These are phyloP conservation scores for Sarcophaga peregrina DNA, from an alignment of 1,140 invertebrate species.

Conservation along the genomic window DNA sequence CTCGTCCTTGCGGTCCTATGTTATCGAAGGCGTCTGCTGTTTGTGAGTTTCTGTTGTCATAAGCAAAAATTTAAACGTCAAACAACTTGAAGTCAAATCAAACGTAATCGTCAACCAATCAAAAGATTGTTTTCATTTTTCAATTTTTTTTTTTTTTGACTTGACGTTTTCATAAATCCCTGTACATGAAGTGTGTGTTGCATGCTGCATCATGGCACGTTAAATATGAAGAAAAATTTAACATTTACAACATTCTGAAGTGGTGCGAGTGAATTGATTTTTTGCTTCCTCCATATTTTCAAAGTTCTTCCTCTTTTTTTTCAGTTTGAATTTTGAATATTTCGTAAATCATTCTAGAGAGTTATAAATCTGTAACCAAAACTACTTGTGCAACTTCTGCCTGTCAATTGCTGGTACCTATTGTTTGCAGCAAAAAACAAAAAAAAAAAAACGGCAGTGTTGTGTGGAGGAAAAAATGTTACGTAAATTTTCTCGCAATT, in stretches of 20 bases:
- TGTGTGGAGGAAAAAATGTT: neutral
- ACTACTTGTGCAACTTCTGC: neutral
- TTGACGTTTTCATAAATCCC: neutral
- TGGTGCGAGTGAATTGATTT: no score
- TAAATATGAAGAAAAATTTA: constrained; percentile 8
- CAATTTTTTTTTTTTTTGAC: neutral
- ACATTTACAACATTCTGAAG: constrained; percentile 3
- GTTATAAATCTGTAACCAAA: constrained; percentile 22
- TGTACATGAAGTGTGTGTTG: no score
- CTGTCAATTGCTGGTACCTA: neutral
- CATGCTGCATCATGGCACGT: no score
- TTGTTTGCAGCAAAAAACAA: neutral
- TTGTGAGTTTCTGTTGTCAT: constrained; percentile 19
- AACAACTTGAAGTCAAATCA: constrained; percentile 37
- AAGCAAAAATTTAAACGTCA: constrained; percentile 27
- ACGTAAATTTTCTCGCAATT: constrained; percentile 6
- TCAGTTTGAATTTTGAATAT: no score
- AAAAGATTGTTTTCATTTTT: constrained; percentile 29
- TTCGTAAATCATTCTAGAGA: neutral
- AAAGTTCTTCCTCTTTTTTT: no score
- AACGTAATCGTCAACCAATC: constrained; percentile 39
- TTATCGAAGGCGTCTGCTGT: neutral
- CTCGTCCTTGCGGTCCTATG: neutral
- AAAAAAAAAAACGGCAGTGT: neutral
- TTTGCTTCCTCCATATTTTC: no score